These are phyloP conservation scores for Liodrosophila aerea DNA, from an alignment of 2,888 invertebrate genomes.

Conservation along the genomic window DNA sequence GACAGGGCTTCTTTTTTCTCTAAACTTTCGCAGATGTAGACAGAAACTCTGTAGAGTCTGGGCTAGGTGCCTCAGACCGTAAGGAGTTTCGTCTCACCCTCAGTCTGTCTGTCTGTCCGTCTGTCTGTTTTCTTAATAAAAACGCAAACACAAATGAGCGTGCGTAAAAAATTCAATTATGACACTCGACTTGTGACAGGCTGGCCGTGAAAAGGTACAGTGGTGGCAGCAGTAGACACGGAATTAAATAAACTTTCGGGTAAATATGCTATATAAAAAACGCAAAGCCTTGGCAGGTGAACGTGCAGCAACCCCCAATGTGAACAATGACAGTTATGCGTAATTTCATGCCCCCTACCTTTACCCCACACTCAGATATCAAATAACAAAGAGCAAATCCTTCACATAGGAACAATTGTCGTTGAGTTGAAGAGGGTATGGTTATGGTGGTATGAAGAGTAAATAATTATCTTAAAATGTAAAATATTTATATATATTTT, in stretches of 20 bases:
- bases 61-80: not conserved
- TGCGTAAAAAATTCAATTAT: slow-evolving; percentile 76
- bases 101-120: slow-evolving; percentile 14
- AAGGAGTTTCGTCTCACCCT: too few relatives aligned
- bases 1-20: slow-evolving; percentile 62
- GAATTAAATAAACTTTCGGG: slow-evolving; percentile 72
- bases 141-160: slow-evolving; percentile 77
- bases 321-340: slow-evolving; percentile 69
- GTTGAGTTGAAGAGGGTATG: too few relatives aligned
- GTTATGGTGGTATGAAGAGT: too few relatives aligned
- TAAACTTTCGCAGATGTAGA: slow-evolving; percentile 42
- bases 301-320: slow-evolving; percentile 14
- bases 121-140: slow-evolving; percentile 67
- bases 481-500: too few relatives aligned
- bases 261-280: slow-evolving; percentile 41
- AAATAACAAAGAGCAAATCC: too few relatives aligned
- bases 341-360: slow-evolving; percentile 36
- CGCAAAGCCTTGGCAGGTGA: slow-evolving; percentile 6
- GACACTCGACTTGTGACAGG: slow-evolving; percentile 39
- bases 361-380: slow-evolving; percentile 5
- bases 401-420: too few relatives aligned
- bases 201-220: slow-evolving; percentile 38
- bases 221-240: slow-evolving; percentile 13
- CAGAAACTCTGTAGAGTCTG: not conserved
- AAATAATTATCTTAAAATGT: too few relatives aligned